phyloP scores from a whole-genome alignment of 2,888 invertebrate species.

The Drosophila paramelanica region DNA sequence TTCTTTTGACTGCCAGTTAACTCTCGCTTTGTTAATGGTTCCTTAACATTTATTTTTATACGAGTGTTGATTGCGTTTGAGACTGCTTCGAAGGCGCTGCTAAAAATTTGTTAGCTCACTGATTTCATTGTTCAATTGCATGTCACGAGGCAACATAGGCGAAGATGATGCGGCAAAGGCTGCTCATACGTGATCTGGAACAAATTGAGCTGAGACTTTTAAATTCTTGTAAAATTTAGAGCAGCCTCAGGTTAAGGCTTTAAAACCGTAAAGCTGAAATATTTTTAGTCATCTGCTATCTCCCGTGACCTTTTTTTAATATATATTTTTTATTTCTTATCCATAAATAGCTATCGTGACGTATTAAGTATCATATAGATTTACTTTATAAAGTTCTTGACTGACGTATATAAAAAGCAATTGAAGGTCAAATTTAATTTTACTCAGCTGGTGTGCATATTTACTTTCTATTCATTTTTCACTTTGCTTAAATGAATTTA shows the following conservation, averaged over 20 bases:
- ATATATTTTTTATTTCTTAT: neutral
- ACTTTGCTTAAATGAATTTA: slow-evolving; percentile 1
- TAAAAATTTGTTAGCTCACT: slow-evolving; percentile 64
- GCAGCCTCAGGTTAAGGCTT: neutral
- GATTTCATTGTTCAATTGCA: slow-evolving; percentile 70
- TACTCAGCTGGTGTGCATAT: neutral
- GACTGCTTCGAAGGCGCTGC: slow-evolving; percentile 13
- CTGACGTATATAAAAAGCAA: slow-evolving; percentile 8
- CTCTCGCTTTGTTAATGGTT: slow-evolving; percentile 47
- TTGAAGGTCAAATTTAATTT: neutral
- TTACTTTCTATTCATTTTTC: neutral
- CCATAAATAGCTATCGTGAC: slow-evolving; percentile 7
- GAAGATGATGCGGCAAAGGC: slow-evolving; percentile 5
- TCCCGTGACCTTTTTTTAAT: neutral
- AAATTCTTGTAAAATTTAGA: slow-evolving; percentile 1
- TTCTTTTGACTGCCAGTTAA: slow-evolving; percentile 25
- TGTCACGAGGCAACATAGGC: slow-evolving; percentile 24
- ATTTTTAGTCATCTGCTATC: slow-evolving; percentile 3
- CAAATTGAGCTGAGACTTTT: neutral
- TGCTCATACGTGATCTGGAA: slow-evolving; percentile 14
- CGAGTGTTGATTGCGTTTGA: slow-evolving; percentile 14
- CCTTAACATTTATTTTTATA: slow-evolving; percentile 57
- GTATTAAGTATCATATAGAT: slow-evolving; percentile 7
- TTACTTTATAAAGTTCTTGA: slow-evolving; percentile 16
- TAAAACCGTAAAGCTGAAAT: neutral